These are phyloP conservation scores for Genyomyrus donnyi DNA, from an alignment of 2,113 vertebrate species.

Conservation along the genomic window DNA sequence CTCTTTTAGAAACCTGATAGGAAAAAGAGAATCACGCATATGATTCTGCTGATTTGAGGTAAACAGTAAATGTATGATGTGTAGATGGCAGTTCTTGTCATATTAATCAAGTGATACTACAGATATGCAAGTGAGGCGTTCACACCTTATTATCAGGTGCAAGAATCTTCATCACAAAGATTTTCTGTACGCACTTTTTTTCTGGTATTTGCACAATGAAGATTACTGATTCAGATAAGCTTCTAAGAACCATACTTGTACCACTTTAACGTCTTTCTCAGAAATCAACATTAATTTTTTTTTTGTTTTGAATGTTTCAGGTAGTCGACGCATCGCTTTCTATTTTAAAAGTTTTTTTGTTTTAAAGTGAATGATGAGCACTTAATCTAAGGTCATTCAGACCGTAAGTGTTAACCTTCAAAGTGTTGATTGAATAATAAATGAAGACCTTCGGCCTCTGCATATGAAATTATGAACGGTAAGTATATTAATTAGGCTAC, in stretches of 20 bases:
- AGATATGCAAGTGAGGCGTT: background rate
- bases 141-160: background rate
- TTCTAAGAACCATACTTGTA: slow-evolving; percentile 7
- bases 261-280: background rate
- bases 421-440: background rate
- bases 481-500: background rate
- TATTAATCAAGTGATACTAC: background rate
- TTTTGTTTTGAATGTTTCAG: background rate
- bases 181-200: background rate
- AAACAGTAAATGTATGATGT: background rate
- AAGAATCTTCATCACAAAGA: background rate
- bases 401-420: background rate
- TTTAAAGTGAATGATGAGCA: background rate
- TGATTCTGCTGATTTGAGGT: background rate
- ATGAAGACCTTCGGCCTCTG: background rate
- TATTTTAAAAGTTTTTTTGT: background rate
- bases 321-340: background rate
- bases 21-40: background rate
- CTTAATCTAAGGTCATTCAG: background rate
- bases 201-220: background rate
- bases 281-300: background rate
- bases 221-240: slow-evolving; percentile 11
- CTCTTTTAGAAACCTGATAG: background rate
- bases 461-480: background rate
- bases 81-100: background rate